Percentiles rank a stretch among this genome's conserved stretches.
phyloP scores from a whole-genome alignment of 2,113 vertebrate species.

The Caranx ignobilis region DNA sequence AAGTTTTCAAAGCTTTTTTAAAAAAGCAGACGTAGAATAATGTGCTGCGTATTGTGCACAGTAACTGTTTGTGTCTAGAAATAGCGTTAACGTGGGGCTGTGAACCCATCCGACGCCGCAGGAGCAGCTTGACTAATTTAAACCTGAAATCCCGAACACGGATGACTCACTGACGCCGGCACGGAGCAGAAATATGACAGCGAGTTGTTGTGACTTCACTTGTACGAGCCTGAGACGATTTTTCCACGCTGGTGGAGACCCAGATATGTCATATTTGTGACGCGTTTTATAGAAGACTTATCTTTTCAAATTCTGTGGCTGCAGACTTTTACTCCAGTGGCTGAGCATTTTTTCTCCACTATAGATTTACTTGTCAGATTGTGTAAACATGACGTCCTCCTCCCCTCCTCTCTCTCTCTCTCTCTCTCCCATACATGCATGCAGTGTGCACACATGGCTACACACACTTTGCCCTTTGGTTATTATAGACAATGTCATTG shows the following conservation, averaged over 20 bases:
- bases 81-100: slow-evolving; percentile 8
- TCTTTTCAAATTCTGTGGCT: slow-evolving; percentile 66
- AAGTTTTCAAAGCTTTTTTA: background rate
- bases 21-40: background rate
- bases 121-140: slow-evolving; percentile 57
- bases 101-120: slow-evolving; percentile 14
- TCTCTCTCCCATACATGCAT: slow-evolving; percentile 7
- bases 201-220: slow-evolving; percentile 62
- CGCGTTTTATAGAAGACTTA: slow-evolving; percentile 58
- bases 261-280: slow-evolving; percentile 73
- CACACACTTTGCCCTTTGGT: slow-evolving; percentile 55
- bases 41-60: background rate
- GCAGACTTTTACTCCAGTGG: slow-evolving; percentile 60
- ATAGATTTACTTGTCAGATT: slow-evolving; percentile 75
- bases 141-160: slow-evolving; percentile 52
- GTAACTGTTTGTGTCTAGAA: background rate
- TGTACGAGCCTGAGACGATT: slow-evolving; percentile 51
- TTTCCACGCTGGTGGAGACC: slow-evolving; percentile 71
- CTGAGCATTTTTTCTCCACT: slow-evolving; percentile 20
- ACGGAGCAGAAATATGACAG: slow-evolving; percentile 34
- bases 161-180: slow-evolving; percentile 30
- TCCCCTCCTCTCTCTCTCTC: slow-evolving; percentile 4
- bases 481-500: slow-evolving; percentile 38
- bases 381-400: slow-evolving; percentile 67
- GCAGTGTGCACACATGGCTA: background rate